Percentiles rank a stretch among this genome's conserved stretches.
phyloP scores from a whole-genome alignment of 1,140 invertebrate species.

The Camponotus floridanus region DNA sequence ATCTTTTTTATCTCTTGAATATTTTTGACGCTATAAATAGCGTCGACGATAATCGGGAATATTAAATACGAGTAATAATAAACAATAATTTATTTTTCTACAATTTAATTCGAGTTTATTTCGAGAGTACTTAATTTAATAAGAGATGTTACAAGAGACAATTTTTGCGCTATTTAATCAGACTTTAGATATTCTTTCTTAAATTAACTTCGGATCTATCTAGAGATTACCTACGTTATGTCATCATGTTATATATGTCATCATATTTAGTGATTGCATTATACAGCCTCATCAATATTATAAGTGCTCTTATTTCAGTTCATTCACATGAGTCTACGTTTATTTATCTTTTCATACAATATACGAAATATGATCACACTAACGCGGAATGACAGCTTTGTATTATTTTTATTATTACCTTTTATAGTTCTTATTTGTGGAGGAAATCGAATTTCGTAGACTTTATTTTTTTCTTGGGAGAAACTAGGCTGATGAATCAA shows the following conservation, averaged over 20 bases:
- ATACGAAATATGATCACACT: background rate
- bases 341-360: too few relatives aligned
- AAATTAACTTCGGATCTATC: background rate
- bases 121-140: background rate
- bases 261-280: background rate
- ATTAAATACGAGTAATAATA: background rate
- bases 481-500: constrained; percentile 47
- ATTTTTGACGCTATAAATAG: background rate
- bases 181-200: background rate
- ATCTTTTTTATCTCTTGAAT: background rate
- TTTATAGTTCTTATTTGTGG: background rate
- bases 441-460: constrained; percentile 23
- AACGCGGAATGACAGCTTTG: constrained; percentile 12
- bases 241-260: constrained; percentile 38
- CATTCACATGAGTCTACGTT: constrained; percentile 16
- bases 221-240: background rate
- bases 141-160: background rate
- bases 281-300: constrained; percentile 5
- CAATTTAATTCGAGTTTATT: background rate
- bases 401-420: too few relatives aligned
- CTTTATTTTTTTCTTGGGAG: constrained; percentile 31
- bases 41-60: background rate
- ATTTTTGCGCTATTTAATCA: background rate
- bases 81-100: background rate
- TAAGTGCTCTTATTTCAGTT: constrained; percentile 25